Evolutionary conservation across 1,140 invertebrate genomes (phyloP).

Genomic region (Latrodectus geometricus): DNA sequence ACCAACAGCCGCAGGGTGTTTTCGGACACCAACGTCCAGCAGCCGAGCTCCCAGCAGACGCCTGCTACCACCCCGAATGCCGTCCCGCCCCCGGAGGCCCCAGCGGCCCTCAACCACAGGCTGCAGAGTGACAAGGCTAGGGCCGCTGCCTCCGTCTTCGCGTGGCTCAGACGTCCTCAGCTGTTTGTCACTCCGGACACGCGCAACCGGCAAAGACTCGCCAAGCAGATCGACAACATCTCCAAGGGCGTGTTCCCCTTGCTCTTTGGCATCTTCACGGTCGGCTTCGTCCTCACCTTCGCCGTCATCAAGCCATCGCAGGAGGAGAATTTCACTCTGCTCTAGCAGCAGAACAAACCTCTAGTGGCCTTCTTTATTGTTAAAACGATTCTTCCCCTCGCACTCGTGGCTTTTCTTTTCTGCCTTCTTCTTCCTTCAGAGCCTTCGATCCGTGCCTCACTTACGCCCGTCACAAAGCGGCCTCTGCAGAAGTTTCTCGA

Average conservation of each 20-base stretch:
- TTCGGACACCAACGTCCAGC: slow-evolving; percentile 60
- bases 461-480: too few species aligned
- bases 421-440: slow-evolving; percentile 2
- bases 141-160: slow-evolving; percentile 63
- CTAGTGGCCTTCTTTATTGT: slow-evolving; percentile 42
- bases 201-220: slow-evolving; percentile 82
- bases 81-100: background rate
- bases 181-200: slow-evolving; percentile 74
- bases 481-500: too few species aligned
- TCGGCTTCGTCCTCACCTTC: slow-evolving; percentile 94
- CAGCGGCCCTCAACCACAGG: slow-evolving; percentile 31
- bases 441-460: background rate
- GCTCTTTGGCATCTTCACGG: slow-evolving; percentile 89
- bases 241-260: slow-evolving; percentile 90
- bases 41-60: slow-evolving; percentile 6
- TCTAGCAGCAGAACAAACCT: slow-evolving; percentile 31
- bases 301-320: slow-evolving; percentile 64
- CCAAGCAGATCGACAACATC: slow-evolving; percentile 94
- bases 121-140: slow-evolving; percentile 62
- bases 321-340: slow-evolving; percentile 64
- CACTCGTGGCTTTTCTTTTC: background rate
- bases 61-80: slow-evolving; percentile 32
- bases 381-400: background rate
- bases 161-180: slow-evolving; percentile 62
- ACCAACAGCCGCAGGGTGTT: slow-evolving; percentile 56